Conservation (phyloP, 2,888 invertebrate genomes). For the Poecilus cupreus region DNA sequence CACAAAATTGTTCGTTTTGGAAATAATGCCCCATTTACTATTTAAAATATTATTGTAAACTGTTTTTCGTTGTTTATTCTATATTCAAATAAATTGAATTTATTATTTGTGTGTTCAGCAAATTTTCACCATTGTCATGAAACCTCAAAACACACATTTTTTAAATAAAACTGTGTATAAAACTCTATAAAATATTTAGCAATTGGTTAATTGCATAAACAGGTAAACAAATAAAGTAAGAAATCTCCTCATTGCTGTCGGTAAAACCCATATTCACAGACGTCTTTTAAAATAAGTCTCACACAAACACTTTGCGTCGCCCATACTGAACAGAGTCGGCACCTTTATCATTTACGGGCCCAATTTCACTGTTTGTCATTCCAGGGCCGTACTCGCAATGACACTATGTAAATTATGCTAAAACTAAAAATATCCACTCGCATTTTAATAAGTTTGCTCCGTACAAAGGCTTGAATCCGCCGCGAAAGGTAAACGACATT, state of each 20-base stretch:
- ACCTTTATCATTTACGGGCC: constrained; percentile 39
- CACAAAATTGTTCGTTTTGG: too few relatives aligned
- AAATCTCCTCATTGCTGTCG: background rate
- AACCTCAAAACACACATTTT: too few relatives aligned
- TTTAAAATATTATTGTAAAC: too few relatives aligned
- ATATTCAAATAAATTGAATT: too few relatives aligned
- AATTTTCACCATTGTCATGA: too few relatives aligned
- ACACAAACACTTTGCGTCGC: constrained; percentile 3
- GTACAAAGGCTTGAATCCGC: too few relatives aligned
- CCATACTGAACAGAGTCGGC: constrained; percentile 37
- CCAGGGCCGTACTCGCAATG: constrained; percentile 14
- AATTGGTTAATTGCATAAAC: background rate
- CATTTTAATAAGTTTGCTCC: too few relatives aligned
- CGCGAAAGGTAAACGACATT: too few relatives aligned
- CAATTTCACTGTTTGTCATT: constrained; percentile 30
- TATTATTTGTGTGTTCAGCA: too few relatives aligned
- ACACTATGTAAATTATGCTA: constrained; percentile 36
- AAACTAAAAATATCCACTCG: background rate
- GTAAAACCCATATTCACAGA: constrained; percentile 25
- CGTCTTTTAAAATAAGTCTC: constrained; percentile 18
- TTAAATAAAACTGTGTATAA: too few relatives aligned
- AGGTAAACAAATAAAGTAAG: background rate
- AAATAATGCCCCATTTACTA: too few relatives aligned
- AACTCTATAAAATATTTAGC: background rate
- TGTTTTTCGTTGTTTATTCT: too few relatives aligned